Conservation (phyloP, 2,797 vertebrate genomes). For the Sparidentex hasta region DNA sequence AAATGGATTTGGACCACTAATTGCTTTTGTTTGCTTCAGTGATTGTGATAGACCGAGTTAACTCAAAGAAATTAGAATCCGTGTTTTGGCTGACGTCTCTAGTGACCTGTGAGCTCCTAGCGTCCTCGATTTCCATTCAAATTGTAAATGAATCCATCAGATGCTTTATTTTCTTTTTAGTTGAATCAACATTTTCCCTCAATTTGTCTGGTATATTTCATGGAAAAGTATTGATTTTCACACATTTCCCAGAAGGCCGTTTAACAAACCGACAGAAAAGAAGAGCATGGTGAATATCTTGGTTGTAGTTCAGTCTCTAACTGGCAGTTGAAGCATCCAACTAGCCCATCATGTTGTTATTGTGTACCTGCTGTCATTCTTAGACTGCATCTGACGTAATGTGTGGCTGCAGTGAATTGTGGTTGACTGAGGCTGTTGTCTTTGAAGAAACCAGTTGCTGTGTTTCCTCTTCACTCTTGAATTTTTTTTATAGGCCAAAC, state of each 20-base stretch:
- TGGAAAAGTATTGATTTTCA: neutral
- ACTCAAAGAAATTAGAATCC: neutral
- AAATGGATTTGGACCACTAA: neutral
- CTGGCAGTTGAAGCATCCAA: neutral
- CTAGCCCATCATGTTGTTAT: too few relatives aligned
- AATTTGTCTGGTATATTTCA: neutral
- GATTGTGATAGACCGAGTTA: neutral
- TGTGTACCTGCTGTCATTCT: neutral
- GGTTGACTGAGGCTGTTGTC: neutral
- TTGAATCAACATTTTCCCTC: neutral
- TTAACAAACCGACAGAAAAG: neutral
- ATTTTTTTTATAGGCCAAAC: neutral
- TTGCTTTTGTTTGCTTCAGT: neutral
- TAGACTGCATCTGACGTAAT: neutral
- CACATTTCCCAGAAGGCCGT: neutral
- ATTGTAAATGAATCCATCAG: conserved; percentile 1
- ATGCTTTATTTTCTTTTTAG: neutral
- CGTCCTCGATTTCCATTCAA: neutral
- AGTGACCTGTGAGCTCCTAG: neutral
- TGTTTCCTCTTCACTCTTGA: neutral
- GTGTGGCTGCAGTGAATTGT: conserved; percentile 3
- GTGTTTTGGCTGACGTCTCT: neutral
- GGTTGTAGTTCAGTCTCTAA: neutral
- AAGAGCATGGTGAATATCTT: neutral
- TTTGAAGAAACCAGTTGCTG: neutral